Evolutionary conservation across 2,888 invertebrate genomes (phyloP), one percentile per base, ranked within the genome.

Genomic region (Hymenopus coronatus): DNA sequence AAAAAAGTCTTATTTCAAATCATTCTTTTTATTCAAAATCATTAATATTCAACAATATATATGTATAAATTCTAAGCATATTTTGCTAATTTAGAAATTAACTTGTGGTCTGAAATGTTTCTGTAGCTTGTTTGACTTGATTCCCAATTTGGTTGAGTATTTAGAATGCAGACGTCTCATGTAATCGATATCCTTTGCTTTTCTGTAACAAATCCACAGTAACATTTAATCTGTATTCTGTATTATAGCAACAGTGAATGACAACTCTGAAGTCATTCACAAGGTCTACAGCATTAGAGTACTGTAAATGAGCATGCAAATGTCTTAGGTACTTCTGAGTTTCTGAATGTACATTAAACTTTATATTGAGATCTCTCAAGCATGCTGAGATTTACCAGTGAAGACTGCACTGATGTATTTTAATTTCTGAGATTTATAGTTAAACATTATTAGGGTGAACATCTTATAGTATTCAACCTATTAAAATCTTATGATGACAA

Each of bases 101-200:
- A 97, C 96, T 95, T 98, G 98, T 89, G 94, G 94, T 91, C 98
- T 95, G 93, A 96, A 98, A 94, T 98, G 96, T 91, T 94, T 95
- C 93, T 98, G 98, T 91, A 98, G 94, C 93, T 97, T 97, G 92
- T 98, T 98, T 6, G 95, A 96, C 92, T 96, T 97, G 86, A 96
- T 93, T n/a, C 97, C 97, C 86, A 98, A 93, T 92, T 97, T 96
- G 93, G 96, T 96, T 91, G 95, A 94, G 94, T 96, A 96, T 93
- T 97, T 98, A 1, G 96, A 95, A 91, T 97, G 97, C 4, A 97
- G 94, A 84, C 96, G 95, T 92, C 97, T 97, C 96, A 98, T 96
- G 92, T 96, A 96, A 92, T 96, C 96, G 88, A 98, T 95, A 93
- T 98, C 98, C 87, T 96, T 95, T 0, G 97, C 97, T 94, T 96